Base-by-base conservation (phyloP, 2,113 vertebrate species). In the Corydoras sp. region DNA sequence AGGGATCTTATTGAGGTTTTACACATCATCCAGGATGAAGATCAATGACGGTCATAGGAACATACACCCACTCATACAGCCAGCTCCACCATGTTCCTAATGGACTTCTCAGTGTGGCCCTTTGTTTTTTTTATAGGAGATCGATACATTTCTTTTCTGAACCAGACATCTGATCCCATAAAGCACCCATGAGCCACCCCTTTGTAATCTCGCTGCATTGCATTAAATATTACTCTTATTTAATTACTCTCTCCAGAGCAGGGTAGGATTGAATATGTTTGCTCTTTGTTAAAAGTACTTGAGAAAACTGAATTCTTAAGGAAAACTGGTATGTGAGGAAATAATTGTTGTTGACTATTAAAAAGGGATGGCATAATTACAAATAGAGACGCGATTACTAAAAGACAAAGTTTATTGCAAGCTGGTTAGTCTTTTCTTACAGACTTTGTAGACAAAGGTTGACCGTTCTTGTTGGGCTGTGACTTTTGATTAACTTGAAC, bases 161-260 rank as follows among this genome's bases (percentile, higher is more conserved):
- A 84, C 80, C 69, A 62, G 85, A 86, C 80, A 87, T 83, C 80
- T 31, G 83, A 88, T 86, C 81, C 78, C 72, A 80, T 79, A 71
- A 81, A 83, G 80, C 81, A 73, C 80, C 71, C 63, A 79, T 58
- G 71, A 78, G 79, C 80, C 73, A 66, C 31, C 74, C 11, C 18
- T 70, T 62, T 74, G 55, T 49, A 53, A 58, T 56, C 58, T 56
- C 64, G 9, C 65, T 43, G 59, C 43, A 50, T 13, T 61, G 48
- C 72, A 77, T 74, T 71, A 72, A 56, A 68, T 35, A 49, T 14
- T 35, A 65, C 32, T 68, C 50, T 68, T 62, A 29, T 62, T 74
- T 58, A 50, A 18, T 63, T 65, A 63, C 62, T 71, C 32, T 55
- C 65, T 60, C 69, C 59, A 64, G 59, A 15, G 55, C 55, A 67